Evolutionary conservation across 2,113 vertebrate species (phyloP).

Genomic region (Cyprinodon variegatus): DNA sequence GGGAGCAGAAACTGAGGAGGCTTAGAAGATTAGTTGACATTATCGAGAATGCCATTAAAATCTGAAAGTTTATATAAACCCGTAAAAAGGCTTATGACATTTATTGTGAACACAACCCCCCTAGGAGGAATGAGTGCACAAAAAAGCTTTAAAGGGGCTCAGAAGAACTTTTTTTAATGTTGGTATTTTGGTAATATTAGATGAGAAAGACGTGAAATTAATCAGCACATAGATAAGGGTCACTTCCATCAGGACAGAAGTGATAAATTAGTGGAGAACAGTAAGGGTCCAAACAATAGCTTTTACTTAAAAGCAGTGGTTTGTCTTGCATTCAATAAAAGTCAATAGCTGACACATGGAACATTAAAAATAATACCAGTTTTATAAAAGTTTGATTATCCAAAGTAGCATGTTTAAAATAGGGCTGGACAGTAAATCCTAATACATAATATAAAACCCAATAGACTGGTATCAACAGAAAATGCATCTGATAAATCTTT

Average conservation of each 20-base stretch:
- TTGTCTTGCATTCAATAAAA: background rate
- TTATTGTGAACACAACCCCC: background rate
- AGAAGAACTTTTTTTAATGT: background rate
- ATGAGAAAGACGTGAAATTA: background rate
- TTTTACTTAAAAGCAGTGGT: background rate
- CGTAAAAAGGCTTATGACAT: background rate
- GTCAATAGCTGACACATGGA: background rate
- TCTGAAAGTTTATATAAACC: background rate
- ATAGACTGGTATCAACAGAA: no score
- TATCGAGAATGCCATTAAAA: background rate
- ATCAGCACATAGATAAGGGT: background rate
- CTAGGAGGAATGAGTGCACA: background rate
- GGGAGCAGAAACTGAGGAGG: background rate
- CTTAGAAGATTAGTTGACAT: background rate
- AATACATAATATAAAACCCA: no score
- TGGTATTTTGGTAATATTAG: background rate
- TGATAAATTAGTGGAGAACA: background rate
- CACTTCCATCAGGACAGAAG: background rate
- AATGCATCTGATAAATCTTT: no score
- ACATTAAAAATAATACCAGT: background rate
- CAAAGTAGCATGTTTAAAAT: background rate
- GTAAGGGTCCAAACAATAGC: background rate
- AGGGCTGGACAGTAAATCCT: no score
- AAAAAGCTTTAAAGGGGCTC: background rate
- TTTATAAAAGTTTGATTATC: background rate